Percentiles rank a stretch among this genome's conserved stretches.
phyloP scores from a whole-genome alignment of 1,140 invertebrate species.

The Triops cancriformis region DNA sequence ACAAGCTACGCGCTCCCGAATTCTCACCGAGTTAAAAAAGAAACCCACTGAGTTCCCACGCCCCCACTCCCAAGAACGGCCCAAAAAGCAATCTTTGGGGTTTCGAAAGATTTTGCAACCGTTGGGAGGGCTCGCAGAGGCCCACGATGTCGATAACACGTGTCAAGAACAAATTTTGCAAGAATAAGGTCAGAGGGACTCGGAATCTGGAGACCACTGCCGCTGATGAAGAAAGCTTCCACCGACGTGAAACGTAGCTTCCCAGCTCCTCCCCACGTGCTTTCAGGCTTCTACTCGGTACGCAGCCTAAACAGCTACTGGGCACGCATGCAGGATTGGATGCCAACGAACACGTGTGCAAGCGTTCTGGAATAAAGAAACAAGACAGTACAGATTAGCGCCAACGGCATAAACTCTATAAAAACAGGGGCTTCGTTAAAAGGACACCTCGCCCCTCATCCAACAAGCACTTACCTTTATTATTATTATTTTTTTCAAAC shows the following conservation, averaged over 20 bases:
- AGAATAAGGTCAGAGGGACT: background rate
- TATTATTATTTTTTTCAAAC: too few relatives aligned
- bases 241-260: too few relatives aligned
- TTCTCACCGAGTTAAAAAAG: background rate
- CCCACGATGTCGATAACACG: background rate
- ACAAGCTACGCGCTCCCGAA: background rate
- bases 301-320: background rate
- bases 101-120: background rate
- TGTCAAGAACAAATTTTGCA: background rate
- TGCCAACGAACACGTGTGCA: conserved; percentile 3
- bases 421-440: background rate
- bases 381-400: background rate
- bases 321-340: background rate
- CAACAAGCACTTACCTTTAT: too few relatives aligned
- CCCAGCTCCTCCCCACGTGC: background rate
- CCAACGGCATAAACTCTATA: background rate
- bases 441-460: background rate
- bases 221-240: too few relatives aligned
- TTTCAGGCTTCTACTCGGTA: background rate
- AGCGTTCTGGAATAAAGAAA: background rate
- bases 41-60: background rate
- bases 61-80: too few relatives aligned
- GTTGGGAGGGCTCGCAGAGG: background rate
- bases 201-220: too few relatives aligned
- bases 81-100: background rate